Conservation (phyloP, 2,888 invertebrate genomes). For the Drosophila ustulata region DNA sequence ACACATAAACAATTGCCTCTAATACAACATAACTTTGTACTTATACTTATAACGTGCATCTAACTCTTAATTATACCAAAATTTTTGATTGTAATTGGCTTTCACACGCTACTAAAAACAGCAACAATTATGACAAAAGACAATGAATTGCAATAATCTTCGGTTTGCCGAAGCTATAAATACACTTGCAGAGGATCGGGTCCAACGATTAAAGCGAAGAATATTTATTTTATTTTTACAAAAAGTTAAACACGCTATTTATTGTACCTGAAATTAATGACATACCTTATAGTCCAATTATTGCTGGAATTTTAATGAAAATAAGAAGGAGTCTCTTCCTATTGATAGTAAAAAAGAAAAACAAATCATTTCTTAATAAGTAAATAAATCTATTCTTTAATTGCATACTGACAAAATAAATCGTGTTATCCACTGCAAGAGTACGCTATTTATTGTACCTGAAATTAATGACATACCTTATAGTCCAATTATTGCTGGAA, state of each 20-base stretch:
- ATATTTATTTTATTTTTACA: background rate
- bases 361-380: no score
- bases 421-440: background rate
- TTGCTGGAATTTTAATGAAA: no score
- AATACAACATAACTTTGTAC: slow-evolving; percentile 18
- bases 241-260: no score
- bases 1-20: slow-evolving; percentile 29
- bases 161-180: slow-evolving; percentile 27
- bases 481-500: no score
- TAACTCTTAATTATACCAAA: slow-evolving; percentile 37
- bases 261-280: no score
- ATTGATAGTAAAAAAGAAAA: no score
- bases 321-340: no score
- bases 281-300: no score
- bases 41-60: slow-evolving; percentile 49
- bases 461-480: no score
- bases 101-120: slow-evolving; percentile 59
- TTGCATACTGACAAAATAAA: background rate
- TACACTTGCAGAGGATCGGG: slow-evolving; percentile 29
- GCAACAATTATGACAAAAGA: slow-evolving; percentile 27
- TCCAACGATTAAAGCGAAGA: no score
- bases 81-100: slow-evolving; percentile 57
- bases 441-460: background rate
- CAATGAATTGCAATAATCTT: slow-evolving; percentile 7
- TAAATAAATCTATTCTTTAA: background rate